Evolutionary conservation across 1,140 invertebrate species (phyloP).

Genomic region (Trichonephila inaurata): DNA sequence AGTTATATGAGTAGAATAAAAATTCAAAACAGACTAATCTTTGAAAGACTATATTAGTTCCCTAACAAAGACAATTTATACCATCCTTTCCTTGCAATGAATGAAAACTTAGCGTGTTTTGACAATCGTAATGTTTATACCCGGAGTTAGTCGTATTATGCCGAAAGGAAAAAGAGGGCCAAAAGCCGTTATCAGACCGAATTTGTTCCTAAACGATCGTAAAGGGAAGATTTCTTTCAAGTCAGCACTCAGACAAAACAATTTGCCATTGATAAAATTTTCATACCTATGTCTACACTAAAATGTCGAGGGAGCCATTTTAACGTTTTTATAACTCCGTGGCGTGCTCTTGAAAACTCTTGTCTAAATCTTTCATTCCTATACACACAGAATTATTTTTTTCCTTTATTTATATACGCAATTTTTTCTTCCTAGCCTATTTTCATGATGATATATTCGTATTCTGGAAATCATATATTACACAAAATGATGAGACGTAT

Average conservation of each 20-base stretch:
- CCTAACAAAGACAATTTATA: not conserved
- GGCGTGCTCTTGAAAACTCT: slow-evolving; percentile 31
- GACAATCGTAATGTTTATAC: not conserved
- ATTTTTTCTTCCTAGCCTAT: not conserved
- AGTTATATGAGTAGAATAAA: too few species aligned
- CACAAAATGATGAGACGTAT: not conserved
- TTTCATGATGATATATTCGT: not conserved
- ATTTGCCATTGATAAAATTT: slow-evolving; percentile 54
- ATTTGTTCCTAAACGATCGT: slow-evolving; percentile 46
- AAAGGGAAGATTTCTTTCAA: slow-evolving; percentile 33
- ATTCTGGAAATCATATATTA: not conserved
- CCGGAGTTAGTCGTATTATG: not conserved
- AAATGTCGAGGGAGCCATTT: slow-evolving; percentile 25
- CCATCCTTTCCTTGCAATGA: not conserved
- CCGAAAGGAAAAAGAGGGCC: not conserved
- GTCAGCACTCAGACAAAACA: slow-evolving; percentile 15
- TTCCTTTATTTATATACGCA: not conserved
- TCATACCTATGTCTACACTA: slow-evolving; percentile 17
- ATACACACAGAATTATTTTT: not conserved
- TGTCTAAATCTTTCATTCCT: slow-evolving; percentile 31
- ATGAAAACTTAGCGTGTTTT: not conserved
- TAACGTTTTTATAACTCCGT: slow-evolving; percentile 43
- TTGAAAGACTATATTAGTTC: not conserved
- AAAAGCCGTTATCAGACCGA: slow-evolving; percentile 10
- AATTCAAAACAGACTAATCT: not conserved